Percentiles rank a stretch among this genome's conserved stretches.
Evolutionary conservation across 2,888 invertebrate species (phyloP).

Genomic region (Callyntrura sp.): DNA sequence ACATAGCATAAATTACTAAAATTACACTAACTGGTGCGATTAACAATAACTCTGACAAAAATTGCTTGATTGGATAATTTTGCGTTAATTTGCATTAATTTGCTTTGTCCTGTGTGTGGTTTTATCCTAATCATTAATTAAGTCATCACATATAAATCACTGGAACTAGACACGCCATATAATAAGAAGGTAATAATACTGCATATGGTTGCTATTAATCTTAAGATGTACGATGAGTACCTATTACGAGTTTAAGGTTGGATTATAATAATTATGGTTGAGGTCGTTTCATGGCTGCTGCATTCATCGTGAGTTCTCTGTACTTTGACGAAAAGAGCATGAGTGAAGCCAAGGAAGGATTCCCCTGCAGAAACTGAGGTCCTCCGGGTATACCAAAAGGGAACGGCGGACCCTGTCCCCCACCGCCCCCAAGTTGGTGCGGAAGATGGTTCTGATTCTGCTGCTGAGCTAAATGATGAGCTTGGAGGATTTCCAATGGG

Average conservation of each 20-base stretch:
- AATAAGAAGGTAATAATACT: conserved; percentile 16
- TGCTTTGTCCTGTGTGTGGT: no score
- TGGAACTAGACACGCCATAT: conserved; percentile 30
- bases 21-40: not conserved
- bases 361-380: conserved; percentile 80
- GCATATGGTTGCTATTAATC: conserved; percentile 14
- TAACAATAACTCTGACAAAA: not conserved
- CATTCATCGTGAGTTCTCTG: conserved; percentile 81
- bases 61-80: not conserved
- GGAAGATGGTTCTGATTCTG: conserved; percentile 58
- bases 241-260: not conserved
- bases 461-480: conserved; percentile 71
- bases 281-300: conserved; percentile 75
- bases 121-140: conserved; percentile 1
- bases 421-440: conserved; percentile 18
- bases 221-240: not conserved
- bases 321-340: conserved; percentile 82
- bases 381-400: conserved; percentile 69
- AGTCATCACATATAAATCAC: conserved; percentile 59
- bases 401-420: conserved; percentile 45
- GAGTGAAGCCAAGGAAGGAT: conserved; percentile 81
- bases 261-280: conserved; percentile 53
- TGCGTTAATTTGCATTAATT: not conserved
- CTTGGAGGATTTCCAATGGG: conserved; percentile 76
- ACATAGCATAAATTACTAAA: not conserved